Evolutionary conservation across 2,113 vertebrate species (phyloP), one percentile per base, ranked within the genome.

Genomic region (Ictalurus furcatus): DNA sequence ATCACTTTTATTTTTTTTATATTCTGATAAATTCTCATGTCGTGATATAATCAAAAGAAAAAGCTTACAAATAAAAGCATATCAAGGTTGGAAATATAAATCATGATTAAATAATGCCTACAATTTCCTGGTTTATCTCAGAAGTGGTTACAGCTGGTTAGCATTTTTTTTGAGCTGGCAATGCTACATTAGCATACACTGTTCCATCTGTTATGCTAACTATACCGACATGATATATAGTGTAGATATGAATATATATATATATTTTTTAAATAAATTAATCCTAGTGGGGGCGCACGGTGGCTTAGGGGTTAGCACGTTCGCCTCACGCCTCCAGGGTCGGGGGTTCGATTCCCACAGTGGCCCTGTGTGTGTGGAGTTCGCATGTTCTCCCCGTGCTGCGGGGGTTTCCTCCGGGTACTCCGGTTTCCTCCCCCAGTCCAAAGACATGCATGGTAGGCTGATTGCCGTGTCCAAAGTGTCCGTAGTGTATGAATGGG

Each of bases 111-210:
- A 81, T 67, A 59, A 61, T 65, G 54, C 7, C 19, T 21, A 40
- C 58, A 12, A 52, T 56, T 37, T 82, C 28, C 44, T 44, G 56
- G 14, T 23, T 78, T 52, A 79, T 3, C 69, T 78, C 61, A 52
- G 30, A 80, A 74, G 54, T 78, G 63, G 44, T 59, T 40, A 23
- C 21, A 86, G 79, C 84, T 80, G 76, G 17, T 40, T 86, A 25
- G 8, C 0, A n/a, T 85, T 78, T 69, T 37, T 76, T 69, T 40
- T 3, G 23, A 44, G 76, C 44, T 83, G 54, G 34, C 28, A 67
- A 12, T 30, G 71, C 88, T 81, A 52, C 44, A 37, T 48, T n/a
- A 16, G 74, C 40, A 44, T 30, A 44, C 61, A 88, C 85, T 86
- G 73, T 5, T 59, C 23, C 7, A 84, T 73, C 44, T 65, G 59